Evolutionary conservation across 2,888 invertebrate genomes (phyloP).

Genomic region (Cantharis nigra): DNA sequence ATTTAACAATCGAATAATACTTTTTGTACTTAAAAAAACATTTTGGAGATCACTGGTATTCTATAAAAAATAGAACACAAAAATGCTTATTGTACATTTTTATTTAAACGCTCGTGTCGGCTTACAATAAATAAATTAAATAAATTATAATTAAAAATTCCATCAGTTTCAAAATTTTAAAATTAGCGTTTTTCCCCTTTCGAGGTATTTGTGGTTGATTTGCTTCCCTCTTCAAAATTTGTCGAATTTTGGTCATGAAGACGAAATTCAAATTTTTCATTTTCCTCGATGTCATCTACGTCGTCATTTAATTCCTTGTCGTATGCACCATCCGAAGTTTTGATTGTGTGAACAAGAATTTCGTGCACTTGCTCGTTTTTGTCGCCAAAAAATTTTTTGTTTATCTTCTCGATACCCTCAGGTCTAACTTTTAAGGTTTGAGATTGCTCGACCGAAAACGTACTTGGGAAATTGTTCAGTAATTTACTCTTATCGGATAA

Average conservation of each 20-base stretch:
- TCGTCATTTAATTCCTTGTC: not conserved
- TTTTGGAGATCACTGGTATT: not conserved
- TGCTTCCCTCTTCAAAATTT: not conserved
- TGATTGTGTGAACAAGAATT: conserved; percentile 3
- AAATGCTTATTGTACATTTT: not conserved
- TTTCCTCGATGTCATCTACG: not conserved
- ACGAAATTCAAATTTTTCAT: not conserved
- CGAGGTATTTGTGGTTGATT: not conserved
- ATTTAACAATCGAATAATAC: not conserved
- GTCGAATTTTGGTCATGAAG: not conserved
- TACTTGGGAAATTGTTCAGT: not conserved
- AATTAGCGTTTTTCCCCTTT: not conserved
- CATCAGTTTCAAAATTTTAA: not conserved
- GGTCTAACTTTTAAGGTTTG: not conserved
- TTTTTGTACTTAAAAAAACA: not conserved
- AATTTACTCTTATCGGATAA: not conserved
- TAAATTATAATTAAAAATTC: not conserved
- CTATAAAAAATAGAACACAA: not conserved
- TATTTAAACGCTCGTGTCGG: not conserved
- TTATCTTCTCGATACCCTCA: not conserved
- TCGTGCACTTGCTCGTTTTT: conserved; percentile 3
- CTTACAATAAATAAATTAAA: not conserved
- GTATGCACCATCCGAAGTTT: not conserved
- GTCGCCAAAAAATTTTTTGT: not conserved
- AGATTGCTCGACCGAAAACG: conserved; percentile 2